phyloP scores from a whole-genome alignment of 2,888 invertebrate genomes.

The Athripsodes cinereus region DNA sequence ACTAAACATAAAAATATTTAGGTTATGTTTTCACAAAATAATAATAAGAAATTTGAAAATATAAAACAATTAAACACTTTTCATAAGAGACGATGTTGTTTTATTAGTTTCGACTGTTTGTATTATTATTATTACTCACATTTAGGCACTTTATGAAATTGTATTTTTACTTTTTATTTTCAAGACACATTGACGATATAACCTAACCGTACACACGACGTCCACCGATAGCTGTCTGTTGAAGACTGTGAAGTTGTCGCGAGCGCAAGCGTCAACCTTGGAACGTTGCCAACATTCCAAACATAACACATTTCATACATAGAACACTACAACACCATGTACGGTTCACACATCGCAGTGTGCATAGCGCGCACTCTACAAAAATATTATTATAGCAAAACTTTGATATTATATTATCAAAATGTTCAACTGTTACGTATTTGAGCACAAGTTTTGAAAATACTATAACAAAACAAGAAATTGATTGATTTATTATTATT shows the following conservation, averaged over 20 bases:
- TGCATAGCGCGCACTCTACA: too few relatives aligned
- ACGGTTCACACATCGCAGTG: not conserved
- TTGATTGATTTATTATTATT: too few relatives aligned
- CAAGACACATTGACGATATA: constrained; percentile 24
- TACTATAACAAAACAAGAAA: too few relatives aligned
- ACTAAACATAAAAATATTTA: constrained; percentile 12
- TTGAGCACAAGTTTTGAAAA: too few relatives aligned
- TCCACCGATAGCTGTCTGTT: constrained; percentile 19
- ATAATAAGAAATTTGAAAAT: constrained; percentile 12
- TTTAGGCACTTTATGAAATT: constrained; percentile 20
- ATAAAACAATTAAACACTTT: constrained; percentile 12
- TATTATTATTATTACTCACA: constrained; percentile 23
- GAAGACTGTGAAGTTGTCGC: constrained; percentile 25
- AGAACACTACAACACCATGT: not conserved
- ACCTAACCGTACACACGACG: constrained; percentile 21
- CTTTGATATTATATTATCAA: too few relatives aligned
- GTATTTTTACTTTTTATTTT: not conserved
- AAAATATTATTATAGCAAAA: too few relatives aligned
- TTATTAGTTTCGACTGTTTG: constrained; percentile 22
- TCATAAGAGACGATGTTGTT: constrained; percentile 9
- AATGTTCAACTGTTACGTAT: too few relatives aligned
- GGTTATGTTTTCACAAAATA: constrained; percentile 17
- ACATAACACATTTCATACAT: constrained; percentile 2
- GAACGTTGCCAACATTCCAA: constrained; percentile 25
- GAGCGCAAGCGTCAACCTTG: constrained; percentile 26